Base-by-base conservation (phyloP, 2,797 vertebrate genomes). In the Hippoglossus hippoglossus region DNA sequence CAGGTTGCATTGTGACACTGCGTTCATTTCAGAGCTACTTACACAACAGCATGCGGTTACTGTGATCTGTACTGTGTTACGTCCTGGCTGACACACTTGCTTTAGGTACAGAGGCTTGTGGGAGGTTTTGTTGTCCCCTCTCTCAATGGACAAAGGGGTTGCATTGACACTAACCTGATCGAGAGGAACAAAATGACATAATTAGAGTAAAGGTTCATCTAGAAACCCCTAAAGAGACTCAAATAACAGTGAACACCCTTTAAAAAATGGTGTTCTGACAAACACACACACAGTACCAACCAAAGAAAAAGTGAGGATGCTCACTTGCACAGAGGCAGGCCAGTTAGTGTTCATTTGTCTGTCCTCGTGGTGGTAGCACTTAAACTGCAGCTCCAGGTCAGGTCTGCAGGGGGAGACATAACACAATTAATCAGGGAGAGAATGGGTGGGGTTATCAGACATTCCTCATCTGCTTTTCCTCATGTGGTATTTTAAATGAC, bases 291-390 rank as follows among this genome's bases (percentile, higher is more conserved):
- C 3, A 13, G 3, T 3, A 3, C 8, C 11, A 49, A 4, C 4
- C 1, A 50, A 1, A 50, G 94, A 94, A 0, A 94, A 95, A 69
- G 93, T 91, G 0, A 94, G 93, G 75, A 94, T 92, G 73, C 96
- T 96, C 71, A 98, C 97, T 86, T 99, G 97, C 39, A 99, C 97
- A 0, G 97, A 98, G 1, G 97, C 97, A 0, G 97, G 97, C 97
- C 97, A 99, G 94, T 99, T 99, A 15, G 97, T 98, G 91, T 97
- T 98, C 96, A 97, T 97, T 89, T 99, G 97, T 46, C 97, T 86
- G 93, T 99, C 97, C 84, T 99, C 97, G 0, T 99, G 97, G 87
- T 99, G 97, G 88, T 98, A 99, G 88, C 97, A 99, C 84, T 99
- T 98, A 76, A 99, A 98, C 94, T 99, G 97, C 81, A 99, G 91